Evolutionary conservation across 2,888 invertebrate species (phyloP).

Genomic region (Cyclophora albipunctata): DNA sequence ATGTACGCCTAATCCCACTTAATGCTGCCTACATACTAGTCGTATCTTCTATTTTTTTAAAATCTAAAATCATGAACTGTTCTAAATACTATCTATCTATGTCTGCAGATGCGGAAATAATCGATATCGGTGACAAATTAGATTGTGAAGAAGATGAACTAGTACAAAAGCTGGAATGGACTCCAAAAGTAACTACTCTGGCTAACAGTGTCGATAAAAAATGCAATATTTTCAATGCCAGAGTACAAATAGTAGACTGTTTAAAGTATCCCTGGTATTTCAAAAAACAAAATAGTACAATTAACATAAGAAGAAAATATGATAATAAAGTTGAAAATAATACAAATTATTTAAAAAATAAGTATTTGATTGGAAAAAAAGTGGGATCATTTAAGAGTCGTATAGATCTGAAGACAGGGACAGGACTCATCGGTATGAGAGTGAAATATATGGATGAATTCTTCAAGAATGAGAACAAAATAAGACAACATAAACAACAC

Average conservation of each 20-base stretch:
- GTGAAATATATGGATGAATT: not conserved
- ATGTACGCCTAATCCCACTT: too few species aligned
- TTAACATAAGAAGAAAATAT: conserved; percentile 1
- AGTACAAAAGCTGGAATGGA: too few species aligned
- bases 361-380: too few species aligned
- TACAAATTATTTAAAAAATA: too few species aligned
- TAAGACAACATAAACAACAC: too few species aligned
- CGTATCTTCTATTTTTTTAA: too few species aligned
- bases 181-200: too few species aligned
- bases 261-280: conserved; percentile 19
- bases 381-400: not conserved
- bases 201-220: too few species aligned
- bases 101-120: conserved; percentile 1
- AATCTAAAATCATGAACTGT: too few species aligned
- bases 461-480: not conserved
- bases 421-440: not conserved
- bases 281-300: conserved; percentile 1
- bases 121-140: conserved; percentile 6
- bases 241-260: conserved; percentile 21
- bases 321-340: not conserved
- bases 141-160: not conserved
- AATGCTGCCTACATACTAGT: too few species aligned
- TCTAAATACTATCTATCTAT: too few species aligned
- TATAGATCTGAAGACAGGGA: not conserved
- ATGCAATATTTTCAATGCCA: not conserved